Base-by-base conservation (phyloP, 2,888 invertebrate genomes). In the Pyrocoelia pectoralis region DNA sequence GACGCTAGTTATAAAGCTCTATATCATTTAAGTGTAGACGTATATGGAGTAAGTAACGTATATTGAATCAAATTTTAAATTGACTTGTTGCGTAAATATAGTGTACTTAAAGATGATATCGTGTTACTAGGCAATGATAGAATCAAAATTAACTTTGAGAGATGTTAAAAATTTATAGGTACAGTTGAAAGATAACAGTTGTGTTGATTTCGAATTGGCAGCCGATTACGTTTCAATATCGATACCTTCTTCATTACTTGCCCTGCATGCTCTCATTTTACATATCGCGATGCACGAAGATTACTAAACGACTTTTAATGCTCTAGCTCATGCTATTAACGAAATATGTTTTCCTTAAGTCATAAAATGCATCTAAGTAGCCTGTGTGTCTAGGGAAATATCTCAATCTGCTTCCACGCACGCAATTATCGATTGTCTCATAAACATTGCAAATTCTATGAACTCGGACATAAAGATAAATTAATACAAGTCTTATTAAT, bases 201-300 rank as follows among this genome's bases (percentile, higher is more conserved):
- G 49, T 56, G 67, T 56, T 61, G 68, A 70, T 68, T n/a, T 33
- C 64, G 63, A 66, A 68, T 70, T 70, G 68, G 68, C 67, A 67
- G 67, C 51, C 60, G 60, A 60, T 61, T 61, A 51, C 53, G 52
- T 33, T 33, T 56, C 56, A 52, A 38, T 51, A 61, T 61, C 56
- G 65, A 57, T 61, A 77, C 71, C 75, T 77, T 77, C 77, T 78
- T 78, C 76, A 77, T 78, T 78, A 77, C 74, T 74, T 66, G 73
- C 76, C 69, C 77, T 75, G 77, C 79, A 78, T 79, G 79, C 76
- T 79, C 77, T 75, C 79, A 77, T 78, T 81, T 80, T 80, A 80
- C 81, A 80, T 80, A 80, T 78, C 79, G 76, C 77, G 80, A 80
- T 80, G 79, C 79, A 80, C 80, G 80, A 78, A 77, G 79, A 79